These are phyloP conservation scores for Ormyrus pomaceus DNA, from an alignment of 2,888 invertebrate genomes.

Conservation along the genomic window DNA sequence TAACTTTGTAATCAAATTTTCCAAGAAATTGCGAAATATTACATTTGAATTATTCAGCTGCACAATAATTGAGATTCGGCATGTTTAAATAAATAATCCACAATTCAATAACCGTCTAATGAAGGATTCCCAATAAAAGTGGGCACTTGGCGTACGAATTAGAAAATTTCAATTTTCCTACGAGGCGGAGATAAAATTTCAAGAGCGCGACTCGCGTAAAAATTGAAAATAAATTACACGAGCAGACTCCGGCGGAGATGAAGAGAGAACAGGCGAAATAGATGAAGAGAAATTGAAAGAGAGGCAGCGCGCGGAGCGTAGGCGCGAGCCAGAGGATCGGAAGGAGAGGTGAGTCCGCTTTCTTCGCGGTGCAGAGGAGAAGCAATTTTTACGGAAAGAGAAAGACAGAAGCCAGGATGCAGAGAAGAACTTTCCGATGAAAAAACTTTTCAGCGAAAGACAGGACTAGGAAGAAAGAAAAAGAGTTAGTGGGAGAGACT, in stretches of 20 bases:
- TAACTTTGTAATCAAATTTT: constrained; percentile 40
- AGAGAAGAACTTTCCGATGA: constrained; percentile 51
- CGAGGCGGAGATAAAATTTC: background rate
- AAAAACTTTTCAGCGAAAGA: constrained; percentile 52
- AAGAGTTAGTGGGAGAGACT: constrained; percentile 9
- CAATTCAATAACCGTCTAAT: no score
- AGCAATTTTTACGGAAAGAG: constrained; percentile 33
- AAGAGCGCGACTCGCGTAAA: background rate
- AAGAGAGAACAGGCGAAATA: background rate
- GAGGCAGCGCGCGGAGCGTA: background rate
- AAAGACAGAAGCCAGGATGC: constrained; percentile 21
- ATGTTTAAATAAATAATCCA: no score
- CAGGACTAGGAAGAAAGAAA: constrained; percentile 14
- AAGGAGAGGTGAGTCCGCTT: constrained; percentile 5
- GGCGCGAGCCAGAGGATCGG: background rate
- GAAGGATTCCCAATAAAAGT: no score
- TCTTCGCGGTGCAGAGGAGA: constrained; percentile 16
- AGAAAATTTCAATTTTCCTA: background rate
- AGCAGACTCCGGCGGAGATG: background rate
- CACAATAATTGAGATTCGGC: no score
- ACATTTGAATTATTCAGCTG: no score
- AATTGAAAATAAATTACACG: background rate
- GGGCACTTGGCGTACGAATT: no score
- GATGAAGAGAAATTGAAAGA: constrained; percentile 23
- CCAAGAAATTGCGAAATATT: constrained; percentile 33